Conservation (phyloP, 1,140 invertebrate genomes). For the Zaprionus davidi region DNA sequence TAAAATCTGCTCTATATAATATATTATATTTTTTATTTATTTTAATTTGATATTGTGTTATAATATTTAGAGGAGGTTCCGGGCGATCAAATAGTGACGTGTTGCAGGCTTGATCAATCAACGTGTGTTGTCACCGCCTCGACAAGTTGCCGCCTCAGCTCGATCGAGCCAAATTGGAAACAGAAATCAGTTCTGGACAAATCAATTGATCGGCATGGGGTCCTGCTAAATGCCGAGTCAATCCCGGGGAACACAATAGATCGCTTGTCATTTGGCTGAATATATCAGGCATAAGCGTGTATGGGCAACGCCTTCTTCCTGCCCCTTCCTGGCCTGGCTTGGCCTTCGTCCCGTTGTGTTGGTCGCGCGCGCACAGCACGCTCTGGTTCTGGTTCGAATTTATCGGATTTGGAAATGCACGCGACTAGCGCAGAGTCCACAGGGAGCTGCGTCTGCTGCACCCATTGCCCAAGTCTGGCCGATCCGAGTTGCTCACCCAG, state of each 20-base stretch:
- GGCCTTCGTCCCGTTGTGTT: slow-evolving; percentile 4
- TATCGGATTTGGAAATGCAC: slow-evolving; percentile 52
- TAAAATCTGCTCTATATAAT: not conserved
- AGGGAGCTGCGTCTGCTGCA: slow-evolving; percentile 34
- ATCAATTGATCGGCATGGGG: slow-evolving; percentile 60
- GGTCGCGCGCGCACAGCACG: slow-evolving; percentile 49
- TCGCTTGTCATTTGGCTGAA: slow-evolving; percentile 14
- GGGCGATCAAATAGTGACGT: not conserved
- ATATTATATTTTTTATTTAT: not conserved
- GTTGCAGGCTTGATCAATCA: not conserved
- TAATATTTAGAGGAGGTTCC: not conserved
- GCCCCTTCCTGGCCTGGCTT: not conserved
- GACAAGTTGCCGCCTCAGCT: not conserved
- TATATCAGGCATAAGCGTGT: slow-evolving; percentile 19
- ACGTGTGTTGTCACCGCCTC: not conserved
- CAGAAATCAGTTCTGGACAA: slow-evolving; percentile 37
- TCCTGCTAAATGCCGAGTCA: slow-evolving; percentile 5
- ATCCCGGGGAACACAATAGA: slow-evolving; percentile 12
- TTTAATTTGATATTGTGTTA: not conserved
- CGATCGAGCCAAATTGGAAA: not conserved
- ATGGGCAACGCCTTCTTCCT: slow-evolving; percentile 6
- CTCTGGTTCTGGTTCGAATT: slow-evolving; percentile 10
- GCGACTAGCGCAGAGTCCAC: slow-evolving; percentile 60
- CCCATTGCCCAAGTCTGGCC: slow-evolving; percentile 18
- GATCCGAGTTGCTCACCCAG: slow-evolving; percentile 1